phyloP scores from a whole-genome alignment of 2,888 invertebrate genomes.

The Hydraecia micacea region DNA sequence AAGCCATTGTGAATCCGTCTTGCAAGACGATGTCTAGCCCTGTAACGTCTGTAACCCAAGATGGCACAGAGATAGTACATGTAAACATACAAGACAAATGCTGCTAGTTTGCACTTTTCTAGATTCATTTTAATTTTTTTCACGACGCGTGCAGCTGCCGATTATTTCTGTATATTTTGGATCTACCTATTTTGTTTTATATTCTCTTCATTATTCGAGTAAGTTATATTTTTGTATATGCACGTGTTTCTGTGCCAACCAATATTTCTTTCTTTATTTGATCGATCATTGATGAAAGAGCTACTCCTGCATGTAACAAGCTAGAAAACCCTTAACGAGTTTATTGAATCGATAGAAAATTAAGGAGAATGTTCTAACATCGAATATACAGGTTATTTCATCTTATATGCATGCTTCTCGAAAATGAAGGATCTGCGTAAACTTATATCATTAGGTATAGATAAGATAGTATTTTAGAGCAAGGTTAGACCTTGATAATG shows the following conservation, averaged over 20 bases:
- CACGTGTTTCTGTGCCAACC: no score
- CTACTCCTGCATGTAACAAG: background rate
- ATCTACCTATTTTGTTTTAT: no score
- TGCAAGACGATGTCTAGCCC: conserved; percentile 6
- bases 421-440: conserved; percentile 57
- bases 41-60: conserved; percentile 14
- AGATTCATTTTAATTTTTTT: background rate
- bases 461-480: conserved; percentile 70
- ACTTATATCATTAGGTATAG: conserved; percentile 57
- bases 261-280: no score
- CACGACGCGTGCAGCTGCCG: no score
- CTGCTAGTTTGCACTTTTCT: background rate
- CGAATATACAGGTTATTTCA: background rate
- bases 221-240: no score
- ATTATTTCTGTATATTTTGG: no score
- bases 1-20: conserved; percentile 21
- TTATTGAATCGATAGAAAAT: background rate
- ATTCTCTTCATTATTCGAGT: no score
- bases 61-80: background rate
- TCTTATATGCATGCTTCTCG: conserved; percentile 19
- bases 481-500: conserved; percentile 67
- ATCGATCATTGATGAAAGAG: background rate
- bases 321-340: background rate
- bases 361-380: no score
- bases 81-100: background rate